Evolutionary conservation across 64 coral and sea anemone species (phyloP).

Genomic region (Dendronephthya gigantea): DNA sequence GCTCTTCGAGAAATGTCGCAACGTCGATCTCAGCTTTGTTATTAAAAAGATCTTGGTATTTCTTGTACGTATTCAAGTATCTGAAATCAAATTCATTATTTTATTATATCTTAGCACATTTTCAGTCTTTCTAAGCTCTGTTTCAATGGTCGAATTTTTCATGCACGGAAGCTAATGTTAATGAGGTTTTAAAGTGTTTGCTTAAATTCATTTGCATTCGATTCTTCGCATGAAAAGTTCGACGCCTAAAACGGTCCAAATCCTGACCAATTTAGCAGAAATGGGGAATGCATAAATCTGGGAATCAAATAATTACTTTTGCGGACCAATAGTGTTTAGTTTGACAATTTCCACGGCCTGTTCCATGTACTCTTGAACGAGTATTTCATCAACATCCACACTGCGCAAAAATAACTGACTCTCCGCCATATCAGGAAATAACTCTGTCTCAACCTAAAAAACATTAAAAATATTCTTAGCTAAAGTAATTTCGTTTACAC

Average conservation of each 20-base stretch:
- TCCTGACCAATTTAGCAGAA: too few relatives aligned
- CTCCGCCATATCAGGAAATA: constrained; percentile 95
- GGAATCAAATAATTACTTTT: constrained; percentile 60
- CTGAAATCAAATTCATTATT: not conserved
- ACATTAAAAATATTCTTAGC: not conserved
- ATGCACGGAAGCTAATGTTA: too few relatives aligned
- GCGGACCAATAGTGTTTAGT: constrained; percentile 76
- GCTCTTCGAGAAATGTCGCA: constrained; percentile 70
- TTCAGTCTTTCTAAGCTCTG: too few relatives aligned
- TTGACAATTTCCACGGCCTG: constrained; percentile 85
- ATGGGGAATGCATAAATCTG: too few relatives aligned
- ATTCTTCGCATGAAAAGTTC: too few relatives aligned
- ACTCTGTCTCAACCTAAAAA: constrained; percentile 71
- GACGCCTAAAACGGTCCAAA: too few relatives aligned
- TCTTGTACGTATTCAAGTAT: constrained; percentile 88
- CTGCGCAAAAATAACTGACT: constrained; percentile 58
- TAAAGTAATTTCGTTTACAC: not conserved
- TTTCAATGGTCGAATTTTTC: too few relatives aligned
- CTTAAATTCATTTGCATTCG: too few relatives aligned
- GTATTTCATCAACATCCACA: constrained; percentile 78
- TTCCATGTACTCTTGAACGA: constrained; percentile 91
- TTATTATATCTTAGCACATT: too few relatives aligned
- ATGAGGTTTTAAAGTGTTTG: too few relatives aligned
- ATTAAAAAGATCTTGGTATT: constrained; percentile 90
- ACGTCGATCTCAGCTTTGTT: constrained; percentile 99